phyloP scores from a whole-genome alignment of 1,140 invertebrate genomes.

The Melitaea cinxia region DNA sequence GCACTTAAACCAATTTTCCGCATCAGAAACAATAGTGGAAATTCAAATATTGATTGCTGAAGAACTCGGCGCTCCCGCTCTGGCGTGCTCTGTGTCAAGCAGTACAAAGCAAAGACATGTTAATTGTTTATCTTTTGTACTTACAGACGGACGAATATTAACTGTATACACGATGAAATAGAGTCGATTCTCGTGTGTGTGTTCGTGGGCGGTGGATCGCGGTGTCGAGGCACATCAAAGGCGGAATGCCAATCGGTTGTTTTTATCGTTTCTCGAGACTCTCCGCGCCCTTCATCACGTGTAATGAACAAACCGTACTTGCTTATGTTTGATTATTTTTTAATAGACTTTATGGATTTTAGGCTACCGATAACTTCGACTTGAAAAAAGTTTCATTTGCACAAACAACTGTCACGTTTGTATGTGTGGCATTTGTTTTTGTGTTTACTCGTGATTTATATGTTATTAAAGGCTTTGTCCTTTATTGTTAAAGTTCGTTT shows the following conservation, averaged over 20 bases:
- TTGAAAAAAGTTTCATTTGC: too few relatives aligned
- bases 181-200: not conserved
- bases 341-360: not conserved
- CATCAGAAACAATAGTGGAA: slow-evolving; percentile 17
- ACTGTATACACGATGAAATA: not conserved
- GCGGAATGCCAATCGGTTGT: slow-evolving; percentile 48
- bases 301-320: slow-evolving; percentile 31
- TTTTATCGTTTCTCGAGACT: slow-evolving; percentile 45
- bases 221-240: slow-evolving; percentile 38
- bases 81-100: slow-evolving; percentile 21
- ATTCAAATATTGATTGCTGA: slow-evolving; percentile 37
- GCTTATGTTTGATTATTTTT: slow-evolving; percentile 7
- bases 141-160: not conserved
- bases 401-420: too few relatives aligned
- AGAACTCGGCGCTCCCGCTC: slow-evolving; percentile 18
- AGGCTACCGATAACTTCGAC: not conserved
- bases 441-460: too few relatives aligned
- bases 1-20: slow-evolving; percentile 7
- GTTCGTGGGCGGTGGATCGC: not conserved
- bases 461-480: too few relatives aligned
- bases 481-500: too few relatives aligned
- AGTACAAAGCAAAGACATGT: slow-evolving; percentile 42
- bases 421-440: too few relatives aligned
- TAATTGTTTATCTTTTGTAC: slow-evolving; percentile 39
- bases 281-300: slow-evolving; percentile 21